Conservation (phyloP, 2,888 invertebrate genomes). For the Caenorhabditis sp. region DNA sequence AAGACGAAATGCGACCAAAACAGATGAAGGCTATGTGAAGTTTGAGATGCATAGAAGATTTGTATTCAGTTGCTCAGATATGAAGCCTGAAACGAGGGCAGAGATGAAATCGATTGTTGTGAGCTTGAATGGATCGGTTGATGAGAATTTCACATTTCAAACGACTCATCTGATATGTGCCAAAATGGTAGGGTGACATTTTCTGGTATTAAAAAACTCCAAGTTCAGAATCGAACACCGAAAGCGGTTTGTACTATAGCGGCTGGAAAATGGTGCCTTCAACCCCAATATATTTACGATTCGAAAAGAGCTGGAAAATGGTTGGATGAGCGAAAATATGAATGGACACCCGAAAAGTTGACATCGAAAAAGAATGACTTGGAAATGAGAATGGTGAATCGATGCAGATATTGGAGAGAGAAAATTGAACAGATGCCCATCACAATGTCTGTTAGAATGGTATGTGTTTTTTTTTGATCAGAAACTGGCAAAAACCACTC, state of each 20-base stretch:
- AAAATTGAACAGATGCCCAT: conserved; percentile 26
- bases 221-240: conserved; percentile 14
- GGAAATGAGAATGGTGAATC: conserved; percentile 8
- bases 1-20: neutral
- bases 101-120: conserved; percentile 12
- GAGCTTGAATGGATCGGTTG: conserved; percentile 21
- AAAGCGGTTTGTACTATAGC: conserved; percentile 26
- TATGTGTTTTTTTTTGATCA: neutral
- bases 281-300: conserved; percentile 19
- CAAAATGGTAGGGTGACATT: conserved; percentile 5
- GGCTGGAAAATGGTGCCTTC: conserved; percentile 35
- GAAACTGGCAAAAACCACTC: neutral
- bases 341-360: conserved; percentile 19
- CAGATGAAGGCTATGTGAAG: neutral
- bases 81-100: neutral
- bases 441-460: conserved; percentile 16
- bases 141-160: conserved; percentile 16
- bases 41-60: conserved; percentile 16
- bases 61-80: conserved; percentile 19
- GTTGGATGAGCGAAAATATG: conserved; percentile 11
- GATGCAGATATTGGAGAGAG: conserved; percentile 17
- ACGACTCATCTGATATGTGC: conserved; percentile 15
- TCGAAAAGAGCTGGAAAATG: conserved; percentile 13
- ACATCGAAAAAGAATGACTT: neutral
- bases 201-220: too few species aligned